Percentiles rank a stretch among this genome's conserved stretches.
phyloP scores from a whole-genome alignment of 2,888 invertebrate genomes.

The Pristionchus arcanus region DNA sequence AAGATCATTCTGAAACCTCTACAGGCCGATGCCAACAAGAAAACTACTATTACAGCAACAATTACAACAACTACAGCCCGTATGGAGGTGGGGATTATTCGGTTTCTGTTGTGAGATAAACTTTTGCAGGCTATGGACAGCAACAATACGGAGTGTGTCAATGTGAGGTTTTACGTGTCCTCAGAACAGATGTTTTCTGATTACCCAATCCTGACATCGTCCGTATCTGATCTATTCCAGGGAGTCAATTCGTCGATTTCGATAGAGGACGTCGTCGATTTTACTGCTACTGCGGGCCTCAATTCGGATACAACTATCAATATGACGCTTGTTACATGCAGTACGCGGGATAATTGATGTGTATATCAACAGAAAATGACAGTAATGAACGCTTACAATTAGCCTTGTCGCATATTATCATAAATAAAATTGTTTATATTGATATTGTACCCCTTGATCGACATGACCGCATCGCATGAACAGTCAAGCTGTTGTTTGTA shows the following conservation, averaged over 20 bases:
- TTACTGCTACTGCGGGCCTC: neutral
- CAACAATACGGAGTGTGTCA: constrained; percentile 1
- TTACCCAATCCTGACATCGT: neutral
- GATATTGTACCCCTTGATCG: too few species aligned
- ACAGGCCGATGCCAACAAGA: neutral
- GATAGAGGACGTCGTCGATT: neutral
- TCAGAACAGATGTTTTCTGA: neutral
- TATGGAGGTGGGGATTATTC: neutral
- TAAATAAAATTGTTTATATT: too few species aligned
- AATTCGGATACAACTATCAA: constrained; percentile 4
- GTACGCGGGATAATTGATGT: neutral
- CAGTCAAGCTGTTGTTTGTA: too few species aligned
- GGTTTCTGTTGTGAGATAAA: neutral
- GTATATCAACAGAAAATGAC: too few species aligned
- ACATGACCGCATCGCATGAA: too few species aligned
- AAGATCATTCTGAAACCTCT: too few species aligned
- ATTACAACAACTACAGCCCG: neutral
- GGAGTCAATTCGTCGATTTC: constrained; percentile 14
- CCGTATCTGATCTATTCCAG: neutral
- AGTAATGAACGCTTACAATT: too few species aligned
- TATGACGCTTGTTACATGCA: neutral
- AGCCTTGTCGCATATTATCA: too few species aligned
- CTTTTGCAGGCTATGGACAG: neutral
- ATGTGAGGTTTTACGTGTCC: neutral
- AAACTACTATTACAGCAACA: neutral